Percentiles rank a stretch among this genome's conserved stretches.
Conservation (phyloP, 2,888 invertebrate genomes). For the Standfussiana lucernea region DNA sequence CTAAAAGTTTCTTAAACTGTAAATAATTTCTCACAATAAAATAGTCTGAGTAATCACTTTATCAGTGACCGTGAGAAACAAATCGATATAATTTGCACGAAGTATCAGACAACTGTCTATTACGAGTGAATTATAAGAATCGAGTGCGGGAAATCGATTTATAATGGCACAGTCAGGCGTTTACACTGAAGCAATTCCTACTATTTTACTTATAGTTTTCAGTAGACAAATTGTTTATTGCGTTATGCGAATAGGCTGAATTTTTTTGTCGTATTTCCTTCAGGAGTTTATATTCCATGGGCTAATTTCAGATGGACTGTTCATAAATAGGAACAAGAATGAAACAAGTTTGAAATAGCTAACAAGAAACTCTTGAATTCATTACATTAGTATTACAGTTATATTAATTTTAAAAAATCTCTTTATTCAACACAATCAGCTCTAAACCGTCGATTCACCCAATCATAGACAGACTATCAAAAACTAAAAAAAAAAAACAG, state of each 20-base stretch:
- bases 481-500: slow-evolving; percentile 24
- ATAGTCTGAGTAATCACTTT: slow-evolving; percentile 18
- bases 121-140: slow-evolving; percentile 48
- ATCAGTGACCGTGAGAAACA: slow-evolving; percentile 18
- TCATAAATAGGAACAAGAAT: not conserved
- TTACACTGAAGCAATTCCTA: slow-evolving; percentile 32
- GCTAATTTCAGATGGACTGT: not conserved
- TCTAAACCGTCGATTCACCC: not conserved
- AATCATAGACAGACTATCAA: not conserved
- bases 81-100: slow-evolving; percentile 50
- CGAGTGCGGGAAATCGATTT: slow-evolving; percentile 53
- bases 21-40: not conserved
- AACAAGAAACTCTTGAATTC: no score
- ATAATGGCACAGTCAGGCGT: slow-evolving; percentile 25
- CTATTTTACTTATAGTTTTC: slow-evolving; percentile 11
- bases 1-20: not conserved
- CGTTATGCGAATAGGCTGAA: not conserved
- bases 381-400: no score
- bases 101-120: slow-evolving; percentile 32
- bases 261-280: not conserved
- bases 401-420: not conserved
- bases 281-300: not conserved
- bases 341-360: no score
- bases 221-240: not conserved
- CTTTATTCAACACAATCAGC: not conserved